Base-by-base conservation (phyloP, 2,113 vertebrate species). In the Zosterops lateralis region DNA sequence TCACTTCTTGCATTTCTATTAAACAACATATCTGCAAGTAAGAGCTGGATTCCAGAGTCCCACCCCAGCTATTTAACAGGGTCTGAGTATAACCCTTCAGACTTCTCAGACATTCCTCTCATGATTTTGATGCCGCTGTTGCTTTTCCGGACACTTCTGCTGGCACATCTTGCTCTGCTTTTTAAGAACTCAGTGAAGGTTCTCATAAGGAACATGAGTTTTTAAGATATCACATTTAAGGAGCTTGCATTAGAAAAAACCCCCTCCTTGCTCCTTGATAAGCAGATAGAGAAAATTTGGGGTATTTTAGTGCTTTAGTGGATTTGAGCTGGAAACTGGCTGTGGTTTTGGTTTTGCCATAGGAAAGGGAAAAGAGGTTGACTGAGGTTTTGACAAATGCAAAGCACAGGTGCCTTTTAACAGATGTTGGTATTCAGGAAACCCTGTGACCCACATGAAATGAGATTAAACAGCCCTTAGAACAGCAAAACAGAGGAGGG, bases 191-290 rank as follows among this genome's bases (percentile, higher is more conserved):
- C 1, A 0, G 14, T 29, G 62, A 75, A 72, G 87, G 34, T 17
- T 21, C 68, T 84, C 0, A 0, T 21, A 34, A 73, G 4, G 38
- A 67, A 45, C 36, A 25, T 0, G 3, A 34, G 26, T 19, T 83
- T 86, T 77, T 74, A 51, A 78, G 56, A 31, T 51, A 48, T 9
- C 47, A 40, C 2, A 2, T 29, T 47, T 17, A 34, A 89, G 54
- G 64, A 54, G 64, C 12, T 66, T 62, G 31, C 17, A 21, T 57
- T 36, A 34, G 48, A 14, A 84, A 6, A 75, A 72, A 20, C 13
- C 18, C 42, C 15, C 6, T 10, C 19, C 22, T 14, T 57, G 44
- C 31, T 79, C 42, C 42, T 34, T 19, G 31, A 17, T 17, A 51
- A 90, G 47, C 11, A 75, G 51, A 38, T 1, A 38, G 36, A 48